Conservation (phyloP, 2,113 vertebrate genomes). For the sheep (Ovis aries) region ARS-UI_Ramb_v3.0 NC_056077.1:29237501-29238000, state of each 20-base stretch:
- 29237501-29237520: not conserved
- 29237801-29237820: not conserved
- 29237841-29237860: not conserved
- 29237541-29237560: fast-evolving
- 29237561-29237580: not conserved
- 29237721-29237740: not conserved
- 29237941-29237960: not conserved
- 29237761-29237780: not conserved
- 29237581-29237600: not conserved
- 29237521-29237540: not conserved
- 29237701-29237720: too few species aligned
- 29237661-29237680: fast-evolving
- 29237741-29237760: not conserved
- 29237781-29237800: not conserved
- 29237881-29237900: not conserved
- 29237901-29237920: not conserved
- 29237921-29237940: not conserved
- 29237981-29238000: not conserved
- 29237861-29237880: not conserved
- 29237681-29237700: not conserved
- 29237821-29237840: not conserved
- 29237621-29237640: not conserved
- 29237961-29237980: not conserved
- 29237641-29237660: not conserved
- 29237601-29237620: not conserved